Evolutionary conservation across 2,113 vertebrate species (phyloP), one percentile per base, ranked within the genome.

Genomic region (Gasterosteus nipponicus): DNA sequence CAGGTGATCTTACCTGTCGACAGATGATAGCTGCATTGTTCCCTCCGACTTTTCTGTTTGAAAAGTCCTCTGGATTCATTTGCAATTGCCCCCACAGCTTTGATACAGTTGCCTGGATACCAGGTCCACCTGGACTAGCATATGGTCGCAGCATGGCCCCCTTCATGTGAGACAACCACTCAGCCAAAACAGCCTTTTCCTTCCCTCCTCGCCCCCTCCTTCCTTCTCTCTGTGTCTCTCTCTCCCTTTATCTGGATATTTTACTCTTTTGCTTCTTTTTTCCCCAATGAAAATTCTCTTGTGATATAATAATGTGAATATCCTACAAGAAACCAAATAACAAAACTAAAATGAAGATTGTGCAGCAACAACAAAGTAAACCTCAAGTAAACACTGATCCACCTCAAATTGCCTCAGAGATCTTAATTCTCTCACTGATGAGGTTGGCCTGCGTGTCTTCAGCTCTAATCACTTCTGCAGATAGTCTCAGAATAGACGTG

Each of bases 31-130:
- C 86, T 49, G 70, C 83, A 85, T 91, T 91, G 92, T 93, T 90
- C 84, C 78, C 75, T 69, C 79, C 84, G 88, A 89, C 87, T 92
- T 81, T 70, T 77, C 71, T 47, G 70, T 87, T 86, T 90, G 85
- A 91, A 82, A 91, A 89, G 83, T 89, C 83, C 88, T 92, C 85
- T 87, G 77, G 84, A 90, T 92, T 92, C 86, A 80, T 82, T 90
- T 75, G 77, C 82, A 57, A 86, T 85, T 69, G 83, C 87, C 87
- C 86, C 92, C 42, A 65, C 89, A 80, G 91, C 86, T 94, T 93
- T 93, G 92, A 92, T 92, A 92, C 78, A 84, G 90, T 94, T 93
- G 92, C 93, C 80, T 93, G 88, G 93, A 92, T 90, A 92, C 91
- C 65, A 72, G 84, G 81, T 92, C 93, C 90, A 93, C 92, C 93